Base-by-base conservation (phyloP, 1,140 invertebrate species). In the Laupala kohalensis region DNA sequence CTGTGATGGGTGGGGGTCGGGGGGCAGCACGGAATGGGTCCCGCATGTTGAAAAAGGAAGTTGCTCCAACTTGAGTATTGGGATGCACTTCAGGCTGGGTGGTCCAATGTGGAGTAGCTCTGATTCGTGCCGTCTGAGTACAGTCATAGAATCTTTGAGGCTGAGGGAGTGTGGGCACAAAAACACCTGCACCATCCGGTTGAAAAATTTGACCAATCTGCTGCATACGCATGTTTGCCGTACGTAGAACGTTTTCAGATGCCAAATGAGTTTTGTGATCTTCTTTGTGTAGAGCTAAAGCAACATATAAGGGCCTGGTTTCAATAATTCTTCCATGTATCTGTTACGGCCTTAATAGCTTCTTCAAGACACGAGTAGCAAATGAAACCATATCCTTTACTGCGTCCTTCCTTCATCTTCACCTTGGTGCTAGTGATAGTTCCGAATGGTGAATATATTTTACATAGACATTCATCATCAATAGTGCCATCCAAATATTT, bases 381-480 rank as follows among this genome's bases (percentile, higher is more conserved):
- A 6, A 99, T 98, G 81, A 99, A 99, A 24, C 98, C 98, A 82
- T 99, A 99, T 63, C 98, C 98, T 84, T 98, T 99, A 78, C 92
- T 94, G 70, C 92, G 88, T 19, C 92, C 92, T 77, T 95, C 92
- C 78, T 97, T 94, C 80, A 93, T 86, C 95, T 97, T 97, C 0
- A 96, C 91, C 86, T 98, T 98, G 6, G 97, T 97, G 74, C 95
- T 97, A 24, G 97, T 98, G 71, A 99, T 98, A 37, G 93, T 97
- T 67, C 97, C 97, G 81, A 95, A 98, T 69, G 89, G 87, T 72
- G 92, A 87, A 81, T 99, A 99, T 82, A 98, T 95, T 78, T 96
- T 95, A 25, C 95, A 87, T 13, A 99, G 84, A 74, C 91, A 87
- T 79, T 99, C 96, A 83, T 99, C 96, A 82, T 98, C 95, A 79